A percentile compares a stretch with the other conserved stretches of the same genome.
phyloP scores from a whole-genome alignment of 2,113 vertebrate genomes.

The Copsychus sechellarum region DNA sequence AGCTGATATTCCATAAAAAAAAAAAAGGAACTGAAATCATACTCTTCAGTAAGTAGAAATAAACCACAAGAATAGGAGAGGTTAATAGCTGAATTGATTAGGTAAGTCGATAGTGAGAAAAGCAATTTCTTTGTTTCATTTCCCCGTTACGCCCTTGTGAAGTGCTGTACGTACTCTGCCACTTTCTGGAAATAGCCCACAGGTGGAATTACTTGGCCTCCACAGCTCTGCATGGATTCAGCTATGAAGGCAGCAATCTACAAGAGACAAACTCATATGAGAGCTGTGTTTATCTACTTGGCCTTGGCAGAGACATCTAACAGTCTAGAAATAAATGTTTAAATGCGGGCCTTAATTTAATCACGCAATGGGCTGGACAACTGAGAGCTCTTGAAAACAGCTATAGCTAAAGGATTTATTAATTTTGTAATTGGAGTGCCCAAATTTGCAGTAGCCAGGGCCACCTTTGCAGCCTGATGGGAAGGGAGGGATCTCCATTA shows the following conservation, averaged over 20 bases:
- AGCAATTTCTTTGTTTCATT: not conserved
- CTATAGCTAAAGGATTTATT: not conserved
- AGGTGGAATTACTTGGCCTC: constrained; percentile 96
- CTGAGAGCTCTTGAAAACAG: constrained; percentile 1
- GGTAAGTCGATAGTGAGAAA: not conserved
- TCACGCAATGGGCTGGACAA: not conserved
- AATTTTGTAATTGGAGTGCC: constrained; percentile 20
- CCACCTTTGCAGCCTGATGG: not conserved
- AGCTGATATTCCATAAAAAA: not conserved
- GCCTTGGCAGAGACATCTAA: constrained; percentile 27
- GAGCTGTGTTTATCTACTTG: not conserved
- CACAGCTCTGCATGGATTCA: constrained; percentile 98
- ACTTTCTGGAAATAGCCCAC: constrained; percentile 96
- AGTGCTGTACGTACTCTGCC: constrained; percentile 87
- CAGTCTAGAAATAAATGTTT: not conserved
- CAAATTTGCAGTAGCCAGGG: constrained; percentile 49
- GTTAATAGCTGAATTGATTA: not conserved
- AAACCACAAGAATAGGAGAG: not conserved
- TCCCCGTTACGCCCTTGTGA: not conserved
- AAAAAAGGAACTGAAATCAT: not conserved
- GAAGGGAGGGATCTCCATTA: not conserved
- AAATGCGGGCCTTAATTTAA: constrained; percentile 4
- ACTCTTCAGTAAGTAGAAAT: not conserved
- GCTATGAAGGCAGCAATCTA: constrained; percentile 98
- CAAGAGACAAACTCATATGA: constrained; percentile 74